Evolutionary conservation across 1,140 invertebrate species (phyloP).

Genomic region (Stenopsyche tienmushanensis): DNA sequence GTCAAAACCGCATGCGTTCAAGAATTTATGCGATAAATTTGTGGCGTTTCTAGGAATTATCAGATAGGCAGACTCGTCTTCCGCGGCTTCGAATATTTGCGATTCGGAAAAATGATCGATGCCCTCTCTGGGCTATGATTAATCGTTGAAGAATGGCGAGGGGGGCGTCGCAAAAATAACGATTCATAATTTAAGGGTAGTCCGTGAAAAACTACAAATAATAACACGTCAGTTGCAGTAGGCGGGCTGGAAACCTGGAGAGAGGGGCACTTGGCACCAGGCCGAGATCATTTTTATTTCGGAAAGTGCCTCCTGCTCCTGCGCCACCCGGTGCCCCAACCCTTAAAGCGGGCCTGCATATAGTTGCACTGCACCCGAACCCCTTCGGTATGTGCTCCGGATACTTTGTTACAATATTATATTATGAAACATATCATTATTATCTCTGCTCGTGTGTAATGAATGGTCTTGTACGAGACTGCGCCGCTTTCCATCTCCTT

Average conservation of each 20-base stretch:
- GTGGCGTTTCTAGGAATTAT: too few species aligned
- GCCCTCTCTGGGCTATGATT: background rate
- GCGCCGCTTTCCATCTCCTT: background rate
- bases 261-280: constrained; percentile 34
- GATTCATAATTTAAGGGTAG: constrained; percentile 23
- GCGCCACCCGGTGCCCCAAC: constrained; percentile 9
- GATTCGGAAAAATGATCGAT: too few species aligned
- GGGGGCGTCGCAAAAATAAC: background rate
- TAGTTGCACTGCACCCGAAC: constrained; percentile 27
- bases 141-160: background rate
- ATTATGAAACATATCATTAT: constrained; percentile 41
- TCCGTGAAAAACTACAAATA: constrained; percentile 37
- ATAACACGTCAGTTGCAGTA: constrained; percentile 35
- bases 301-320: constrained; percentile 36
- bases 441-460: constrained; percentile 38
- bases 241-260: background rate
- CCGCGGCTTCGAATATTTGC: too few species aligned
- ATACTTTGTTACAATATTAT: constrained; percentile 39
- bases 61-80: too few species aligned
- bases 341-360: constrained; percentile 6
- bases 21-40: too few species aligned
- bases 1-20: too few species aligned
- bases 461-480: constrained; percentile 28
- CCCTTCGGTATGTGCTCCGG: constrained; percentile 25
- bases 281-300: constrained; percentile 41